Evolutionary conservation across 2,888 invertebrate species (phyloP).

Genomic region (Pteria penguin): DNA sequence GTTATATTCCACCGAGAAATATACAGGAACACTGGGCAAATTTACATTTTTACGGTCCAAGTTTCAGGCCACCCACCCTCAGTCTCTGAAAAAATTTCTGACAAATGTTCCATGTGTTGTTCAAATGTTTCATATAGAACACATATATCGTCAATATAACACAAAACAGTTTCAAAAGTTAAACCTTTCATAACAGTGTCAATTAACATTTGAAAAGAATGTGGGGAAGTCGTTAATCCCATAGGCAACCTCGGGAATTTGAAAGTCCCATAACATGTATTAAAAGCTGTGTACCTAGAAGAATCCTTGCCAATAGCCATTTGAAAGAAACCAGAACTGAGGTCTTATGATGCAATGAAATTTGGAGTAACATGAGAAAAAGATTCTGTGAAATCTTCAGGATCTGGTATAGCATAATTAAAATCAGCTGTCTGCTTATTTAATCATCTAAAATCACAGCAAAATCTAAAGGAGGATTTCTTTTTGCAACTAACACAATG

Average conservation of each 20-base stretch:
- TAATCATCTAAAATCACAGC: slow-evolving; percentile 44
- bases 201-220: slow-evolving; percentile 49
- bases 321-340: slow-evolving; percentile 32
- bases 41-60: slow-evolving; percentile 39
- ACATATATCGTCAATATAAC: slow-evolving; percentile 52
- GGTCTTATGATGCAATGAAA: slow-evolving; percentile 26
- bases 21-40: slow-evolving; percentile 30
- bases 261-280: slow-evolving; percentile 49
- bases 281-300: slow-evolving; percentile 47
- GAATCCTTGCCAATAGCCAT: slow-evolving; percentile 12
- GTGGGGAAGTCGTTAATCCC: slow-evolving; percentile 41
- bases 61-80: slow-evolving; percentile 39
- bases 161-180: slow-evolving; percentile 43
- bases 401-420: slow-evolving; percentile 11
- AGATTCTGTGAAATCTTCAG: slow-evolving; percentile 8
- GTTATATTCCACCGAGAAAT: slow-evolving; percentile 46
- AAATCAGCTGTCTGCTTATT: slow-evolving; percentile 39
- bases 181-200: slow-evolving; percentile 44
- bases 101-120: slow-evolving; percentile 39
- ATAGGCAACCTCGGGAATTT: slow-evolving; percentile 46
- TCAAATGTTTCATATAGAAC: too few species aligned
- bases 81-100: slow-evolving; percentile 37
- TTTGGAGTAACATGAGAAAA: slow-evolving; percentile 26
- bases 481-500: slow-evolving; percentile 39
- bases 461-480: slow-evolving; percentile 37